A percentile compares a stretch with the other conserved stretches of the same genome.
phyloP scores from a whole-genome alignment of 2,113 vertebrate genomes.

The Sitta europaea region DNA sequence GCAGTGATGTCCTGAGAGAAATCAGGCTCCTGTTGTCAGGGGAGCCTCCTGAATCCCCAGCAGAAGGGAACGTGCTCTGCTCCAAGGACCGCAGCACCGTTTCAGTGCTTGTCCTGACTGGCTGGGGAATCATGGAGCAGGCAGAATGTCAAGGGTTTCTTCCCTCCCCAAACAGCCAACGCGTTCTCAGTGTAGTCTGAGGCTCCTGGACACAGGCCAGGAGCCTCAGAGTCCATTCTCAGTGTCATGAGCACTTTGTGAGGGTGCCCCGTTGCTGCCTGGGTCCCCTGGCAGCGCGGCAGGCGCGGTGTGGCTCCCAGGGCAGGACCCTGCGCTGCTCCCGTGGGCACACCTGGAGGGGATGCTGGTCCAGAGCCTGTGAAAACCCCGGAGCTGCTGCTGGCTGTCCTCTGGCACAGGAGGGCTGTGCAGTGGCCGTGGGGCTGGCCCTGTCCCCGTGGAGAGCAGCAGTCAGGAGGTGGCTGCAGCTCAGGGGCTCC shows the following conservation, averaged over 20 bases:
- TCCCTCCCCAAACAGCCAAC: background rate
- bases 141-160: background rate
- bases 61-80: background rate
- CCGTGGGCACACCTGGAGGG: too few species aligned
- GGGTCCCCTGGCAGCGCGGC: too few species aligned
- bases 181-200: fast-evolving
- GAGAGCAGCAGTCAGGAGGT: background rate
- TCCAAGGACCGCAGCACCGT: background rate
- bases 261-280: fast-evolving
- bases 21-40: background rate
- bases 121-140: background rate
- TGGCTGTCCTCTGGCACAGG: too few species aligned
- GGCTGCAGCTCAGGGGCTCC: too few species aligned
- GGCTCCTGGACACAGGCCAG: too few species aligned
- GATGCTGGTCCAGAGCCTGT: too few species aligned
- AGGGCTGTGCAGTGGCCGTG: background rate
- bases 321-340: too few species aligned
- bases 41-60: background rate
- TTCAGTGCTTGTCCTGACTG: fast-evolving
- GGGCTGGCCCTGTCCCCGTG: fast-evolving
- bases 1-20: background rate
- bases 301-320: too few species aligned
- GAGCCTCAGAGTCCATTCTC: too few species aligned
- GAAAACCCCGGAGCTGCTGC: too few species aligned
- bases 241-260: background rate